A percentile compares a stretch with the other conserved stretches of the same genome.
Conservation (phyloP, 2,888 invertebrate species). For the Cyrtodaria siliqua region DNA sequence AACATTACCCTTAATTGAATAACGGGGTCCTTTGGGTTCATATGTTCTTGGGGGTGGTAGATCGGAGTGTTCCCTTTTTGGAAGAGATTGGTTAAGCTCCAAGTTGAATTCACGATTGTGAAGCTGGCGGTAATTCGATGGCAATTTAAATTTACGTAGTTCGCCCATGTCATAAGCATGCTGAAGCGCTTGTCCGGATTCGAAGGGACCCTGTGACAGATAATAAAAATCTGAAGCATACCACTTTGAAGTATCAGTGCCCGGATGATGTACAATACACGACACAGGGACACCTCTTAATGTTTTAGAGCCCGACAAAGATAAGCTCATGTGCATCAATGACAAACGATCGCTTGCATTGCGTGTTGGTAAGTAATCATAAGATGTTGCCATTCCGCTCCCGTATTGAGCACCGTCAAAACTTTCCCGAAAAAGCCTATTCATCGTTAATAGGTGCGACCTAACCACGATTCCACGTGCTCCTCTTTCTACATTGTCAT, state of each 20-base stretch:
- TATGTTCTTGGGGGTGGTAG: conserved; percentile 65
- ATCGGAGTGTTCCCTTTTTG: conserved; percentile 49
- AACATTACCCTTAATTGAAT: conserved; percentile 61
- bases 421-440: conserved; percentile 54
- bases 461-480: conserved; percentile 8
- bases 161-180: conserved; percentile 46
- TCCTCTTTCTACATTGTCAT: conserved; percentile 37
- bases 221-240: conserved; percentile 67
- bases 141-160: conserved; percentile 53
- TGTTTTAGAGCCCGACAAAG: conserved; percentile 27
- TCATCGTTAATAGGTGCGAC: conserved; percentile 27
- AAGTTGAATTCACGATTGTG: conserved; percentile 32
- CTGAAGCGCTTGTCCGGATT: conserved; percentile 40
- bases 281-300: conserved; percentile 65
- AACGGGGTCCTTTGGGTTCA: conserved; percentile 69
- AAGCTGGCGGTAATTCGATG: conserved; percentile 30
- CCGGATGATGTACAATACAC: conserved; percentile 64
- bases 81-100: conserved; percentile 24
- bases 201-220: conserved; percentile 70
- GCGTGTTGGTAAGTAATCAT: conserved; percentile 38
- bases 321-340: conserved; percentile 35
- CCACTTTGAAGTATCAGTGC: conserved; percentile 64
- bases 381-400: conserved; percentile 13
- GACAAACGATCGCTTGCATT: conserved; percentile 40
- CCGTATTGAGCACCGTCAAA: conserved; percentile 58